These are phyloP conservation scores for Pyrgilauda ruficollis DNA, from an alignment of 2,113 vertebrate species.

Conservation along the genomic window DNA sequence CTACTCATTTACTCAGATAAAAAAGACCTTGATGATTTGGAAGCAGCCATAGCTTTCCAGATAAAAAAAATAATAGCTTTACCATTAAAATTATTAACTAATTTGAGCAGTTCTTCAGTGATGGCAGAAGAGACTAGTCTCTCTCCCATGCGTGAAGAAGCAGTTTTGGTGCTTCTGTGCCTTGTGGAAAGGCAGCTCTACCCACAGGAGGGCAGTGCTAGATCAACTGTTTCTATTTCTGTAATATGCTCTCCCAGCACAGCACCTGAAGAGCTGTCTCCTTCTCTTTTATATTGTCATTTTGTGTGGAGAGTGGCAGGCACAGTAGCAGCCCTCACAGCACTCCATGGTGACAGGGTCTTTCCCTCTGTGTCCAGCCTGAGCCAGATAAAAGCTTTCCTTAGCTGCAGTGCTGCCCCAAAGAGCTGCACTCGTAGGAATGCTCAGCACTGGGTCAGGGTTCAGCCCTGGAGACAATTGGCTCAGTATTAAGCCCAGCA, in stretches of 20 bases:
- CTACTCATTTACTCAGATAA: not conserved
- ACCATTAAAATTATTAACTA: not conserved
- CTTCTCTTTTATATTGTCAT: not conserved
- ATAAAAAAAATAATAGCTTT: not conserved
- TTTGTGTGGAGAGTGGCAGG: not conserved
- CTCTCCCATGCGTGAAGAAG: fast-evolving
- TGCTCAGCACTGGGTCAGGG: not conserved
- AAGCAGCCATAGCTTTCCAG: not conserved
- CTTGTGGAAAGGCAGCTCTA: not conserved
- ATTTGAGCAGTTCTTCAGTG: not conserved
- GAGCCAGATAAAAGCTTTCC: not conserved
- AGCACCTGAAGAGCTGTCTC: not conserved
- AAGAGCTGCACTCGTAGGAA: not conserved
- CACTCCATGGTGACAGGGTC: not conserved
- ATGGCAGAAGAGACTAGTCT: not conserved
- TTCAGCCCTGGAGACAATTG: not conserved
- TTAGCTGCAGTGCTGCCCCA: not conserved
- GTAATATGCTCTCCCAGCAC: not conserved
- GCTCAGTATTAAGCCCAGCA: not conserved
- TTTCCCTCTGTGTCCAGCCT: not conserved
- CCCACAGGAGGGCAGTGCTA: not conserved
- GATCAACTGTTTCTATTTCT: not conserved
- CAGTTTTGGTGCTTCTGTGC: not conserved
- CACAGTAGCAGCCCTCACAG: not conserved
- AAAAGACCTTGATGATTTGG: not conserved